Percentiles rank a stretch among this genome's conserved stretches.
Evolutionary conservation across 2,113 vertebrate genomes (phyloP).

Genomic region (Cinclus cinclus): DNA sequence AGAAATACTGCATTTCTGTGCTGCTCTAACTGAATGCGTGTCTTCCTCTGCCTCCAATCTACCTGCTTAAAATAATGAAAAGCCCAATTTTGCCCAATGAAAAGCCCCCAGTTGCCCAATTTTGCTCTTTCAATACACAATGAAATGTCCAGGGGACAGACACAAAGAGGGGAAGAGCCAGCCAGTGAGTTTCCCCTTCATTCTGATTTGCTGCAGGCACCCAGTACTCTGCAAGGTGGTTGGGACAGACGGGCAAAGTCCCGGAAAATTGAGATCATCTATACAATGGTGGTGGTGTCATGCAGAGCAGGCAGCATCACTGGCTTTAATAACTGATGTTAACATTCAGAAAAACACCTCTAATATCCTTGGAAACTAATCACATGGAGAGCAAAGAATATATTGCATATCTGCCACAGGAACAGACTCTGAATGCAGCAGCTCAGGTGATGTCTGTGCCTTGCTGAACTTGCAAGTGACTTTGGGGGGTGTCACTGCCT

Average conservation of each 20-base stretch:
- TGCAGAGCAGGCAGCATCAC: neutral
- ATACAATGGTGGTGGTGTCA: neutral
- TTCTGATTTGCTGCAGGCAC: neutral
- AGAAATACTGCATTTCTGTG: neutral
- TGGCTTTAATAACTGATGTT: neutral
- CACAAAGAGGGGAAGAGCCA: neutral
- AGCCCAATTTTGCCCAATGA: neutral
- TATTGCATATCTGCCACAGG: neutral
- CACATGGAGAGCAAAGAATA: neutral
- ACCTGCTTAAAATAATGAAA: neutral
- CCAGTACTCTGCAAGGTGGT: neutral
- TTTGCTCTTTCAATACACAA: neutral
- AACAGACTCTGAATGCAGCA: neutral
- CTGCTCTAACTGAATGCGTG: fast-evolving
- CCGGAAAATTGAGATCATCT: neutral
- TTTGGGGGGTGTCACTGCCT: fast-evolving
- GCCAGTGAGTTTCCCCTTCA: neutral
- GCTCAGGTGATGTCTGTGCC: neutral
- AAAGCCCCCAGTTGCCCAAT: neutral
- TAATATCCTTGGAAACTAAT: neutral
- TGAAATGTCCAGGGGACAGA: neutral
- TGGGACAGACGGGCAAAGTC: neutral
- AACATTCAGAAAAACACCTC: neutral
- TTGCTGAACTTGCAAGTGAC: neutral
- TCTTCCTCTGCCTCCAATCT: neutral